Evolutionary conservation across 2,888 invertebrate species (phyloP).

Genomic region (Eupithecia exiguata): DNA sequence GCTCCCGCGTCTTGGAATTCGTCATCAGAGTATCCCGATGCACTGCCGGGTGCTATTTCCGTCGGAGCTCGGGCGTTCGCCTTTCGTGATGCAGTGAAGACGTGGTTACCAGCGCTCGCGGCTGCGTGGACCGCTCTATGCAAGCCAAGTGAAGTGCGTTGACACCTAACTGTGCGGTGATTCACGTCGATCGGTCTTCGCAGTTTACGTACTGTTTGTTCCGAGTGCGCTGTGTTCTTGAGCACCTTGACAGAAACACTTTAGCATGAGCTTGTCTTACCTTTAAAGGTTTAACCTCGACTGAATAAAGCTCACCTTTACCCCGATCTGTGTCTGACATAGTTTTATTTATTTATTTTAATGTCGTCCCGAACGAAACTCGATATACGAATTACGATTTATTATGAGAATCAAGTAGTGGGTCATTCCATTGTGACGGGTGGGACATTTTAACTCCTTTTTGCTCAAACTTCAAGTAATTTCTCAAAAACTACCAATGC

Average conservation of each 20-base stretch:
- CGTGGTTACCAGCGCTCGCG: constrained; percentile 69
- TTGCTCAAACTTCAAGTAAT: no score
- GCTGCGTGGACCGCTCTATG: constrained; percentile 68
- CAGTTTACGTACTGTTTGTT: constrained; percentile 65
- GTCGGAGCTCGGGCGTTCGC: constrained; percentile 75
- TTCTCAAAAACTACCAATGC: no score
- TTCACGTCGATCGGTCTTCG: constrained; percentile 67
- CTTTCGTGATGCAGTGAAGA: constrained; percentile 68
- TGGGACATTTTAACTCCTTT: no score
- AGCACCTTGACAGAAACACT: constrained; percentile 76
- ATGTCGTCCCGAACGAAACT: constrained; percentile 87
- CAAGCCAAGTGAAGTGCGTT: constrained; percentile 75
- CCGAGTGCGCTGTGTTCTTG: constrained; percentile 70
- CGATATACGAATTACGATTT: constrained; percentile 87
- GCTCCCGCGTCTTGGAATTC: constrained; percentile 59
- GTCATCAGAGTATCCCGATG: constrained; percentile 75
- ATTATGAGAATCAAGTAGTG: constrained; percentile 86
- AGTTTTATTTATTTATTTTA: constrained; percentile 53
- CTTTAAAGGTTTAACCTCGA: constrained; percentile 76
- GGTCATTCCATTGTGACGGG: no score
- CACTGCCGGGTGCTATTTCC: constrained; percentile 82
- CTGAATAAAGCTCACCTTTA: constrained; percentile 72
- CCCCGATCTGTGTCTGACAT: constrained; percentile 74
- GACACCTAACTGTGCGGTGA: constrained; percentile 80
- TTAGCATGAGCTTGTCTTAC: constrained; percentile 74